Evolutionary conservation across 2,797 vertebrate genomes (phyloP).

Genomic region (Takifugu ocellatus): DNA sequence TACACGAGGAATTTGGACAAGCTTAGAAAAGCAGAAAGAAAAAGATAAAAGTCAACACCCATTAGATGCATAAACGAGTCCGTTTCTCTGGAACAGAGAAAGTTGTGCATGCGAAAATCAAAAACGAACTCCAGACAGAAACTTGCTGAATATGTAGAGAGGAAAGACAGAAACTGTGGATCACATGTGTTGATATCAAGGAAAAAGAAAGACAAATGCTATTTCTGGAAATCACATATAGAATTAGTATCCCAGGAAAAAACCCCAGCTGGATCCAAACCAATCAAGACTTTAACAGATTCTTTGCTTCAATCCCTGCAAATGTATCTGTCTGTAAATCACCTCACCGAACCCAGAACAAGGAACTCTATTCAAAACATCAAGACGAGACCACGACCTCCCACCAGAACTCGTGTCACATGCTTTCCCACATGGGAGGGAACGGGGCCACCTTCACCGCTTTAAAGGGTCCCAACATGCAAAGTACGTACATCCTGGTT

Average conservation of each 20-base stretch:
- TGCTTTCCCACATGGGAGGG: conserved; percentile 38
- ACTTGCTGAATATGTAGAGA: conserved; percentile 18
- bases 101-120: conserved; percentile 52
- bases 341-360: conserved; percentile 20
- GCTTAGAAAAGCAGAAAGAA: not conserved
- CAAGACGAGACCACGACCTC: conserved; percentile 9
- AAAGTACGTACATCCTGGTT: conserved; percentile 80
- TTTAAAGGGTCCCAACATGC: conserved; percentile 64
- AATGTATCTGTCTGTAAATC: conserved; percentile 1
- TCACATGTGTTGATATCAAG: conserved; percentile 12
- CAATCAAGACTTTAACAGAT: conserved; percentile 1
- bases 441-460: conserved; percentile 34
- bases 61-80: conserved; percentile 20
- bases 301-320: conserved; percentile 11
- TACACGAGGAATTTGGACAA: not conserved
- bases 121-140: conserved; percentile 25
- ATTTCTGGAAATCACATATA: not conserved
- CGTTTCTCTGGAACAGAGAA: conserved; percentile 53
- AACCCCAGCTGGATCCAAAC: conserved; percentile 1
- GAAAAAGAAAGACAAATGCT: conserved; percentile 6
- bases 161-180: conserved; percentile 35
- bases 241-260: conserved; percentile 1
- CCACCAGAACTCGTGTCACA: conserved; percentile 36
- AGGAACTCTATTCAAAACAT: conserved; percentile 8
- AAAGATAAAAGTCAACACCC: not conserved